phyloP scores from a whole-genome alignment of 1,140 invertebrate species.

The Ganaspis sp. region DNA sequence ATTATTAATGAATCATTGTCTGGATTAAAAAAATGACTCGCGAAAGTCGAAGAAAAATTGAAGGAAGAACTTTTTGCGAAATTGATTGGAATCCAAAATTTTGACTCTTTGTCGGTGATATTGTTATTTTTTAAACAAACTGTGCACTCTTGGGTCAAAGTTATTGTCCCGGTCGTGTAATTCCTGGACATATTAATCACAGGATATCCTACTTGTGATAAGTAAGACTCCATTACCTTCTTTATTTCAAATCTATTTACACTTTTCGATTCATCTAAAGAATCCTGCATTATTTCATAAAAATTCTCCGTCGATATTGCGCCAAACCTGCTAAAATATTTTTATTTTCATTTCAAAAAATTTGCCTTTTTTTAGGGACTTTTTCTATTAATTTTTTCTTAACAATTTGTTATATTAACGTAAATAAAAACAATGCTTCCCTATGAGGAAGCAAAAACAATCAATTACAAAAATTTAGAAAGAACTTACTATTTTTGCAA shows the following conservation, averaged over 20 bases:
- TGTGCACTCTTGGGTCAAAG: constrained; percentile 68
- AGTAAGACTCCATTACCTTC: constrained; percentile 68
- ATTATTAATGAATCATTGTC: not conserved
- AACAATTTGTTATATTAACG: not conserved
- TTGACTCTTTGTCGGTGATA: constrained; percentile 57
- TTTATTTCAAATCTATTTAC: constrained; percentile 72
- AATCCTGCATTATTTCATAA: constrained; percentile 80
- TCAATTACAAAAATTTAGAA: not conserved
- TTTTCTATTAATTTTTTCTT: not conserved
- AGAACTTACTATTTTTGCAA: constrained; percentile 72
- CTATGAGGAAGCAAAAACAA: too few species aligned
- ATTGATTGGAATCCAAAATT: constrained; percentile 73
- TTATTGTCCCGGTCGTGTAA: constrained; percentile 70
- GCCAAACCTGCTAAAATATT: not conserved
- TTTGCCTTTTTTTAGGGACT: not conserved
- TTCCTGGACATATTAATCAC: constrained; percentile 78
- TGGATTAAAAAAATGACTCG: not conserved
- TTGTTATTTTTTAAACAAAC: constrained; percentile 48
- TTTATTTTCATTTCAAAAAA: too few species aligned
- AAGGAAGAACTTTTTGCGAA: constrained; percentile 61
- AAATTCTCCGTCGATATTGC: constrained; percentile 83
- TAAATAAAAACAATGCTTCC: not conserved
- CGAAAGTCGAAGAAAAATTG: not conserved
- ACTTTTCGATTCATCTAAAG: constrained; percentile 66
- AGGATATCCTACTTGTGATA: constrained; percentile 82